A percentile compares a stretch with the other conserved stretches of the same genome.
phyloP scores from a whole-genome alignment of 2,113 vertebrate genomes.

The Pteronura brasiliensis region DNA sequence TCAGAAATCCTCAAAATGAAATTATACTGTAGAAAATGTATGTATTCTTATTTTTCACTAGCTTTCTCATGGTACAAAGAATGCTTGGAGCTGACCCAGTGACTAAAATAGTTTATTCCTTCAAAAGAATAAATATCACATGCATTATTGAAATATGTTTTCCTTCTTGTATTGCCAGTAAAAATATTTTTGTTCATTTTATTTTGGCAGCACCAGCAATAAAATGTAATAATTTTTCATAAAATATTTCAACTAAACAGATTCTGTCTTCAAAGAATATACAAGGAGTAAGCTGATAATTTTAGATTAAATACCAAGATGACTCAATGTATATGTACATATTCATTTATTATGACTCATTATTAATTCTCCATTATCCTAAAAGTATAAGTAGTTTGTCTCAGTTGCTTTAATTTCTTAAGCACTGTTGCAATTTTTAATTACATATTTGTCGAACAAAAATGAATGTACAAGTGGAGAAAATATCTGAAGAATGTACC shows the following conservation, averaged over 20 bases:
- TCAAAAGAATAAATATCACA: neutral
- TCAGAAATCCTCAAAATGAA: neutral
- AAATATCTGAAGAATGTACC: neutral
- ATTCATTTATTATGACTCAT: neutral
- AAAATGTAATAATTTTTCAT: neutral
- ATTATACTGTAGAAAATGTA: neutral
- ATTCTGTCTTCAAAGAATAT: neutral
- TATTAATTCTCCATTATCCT: neutral
- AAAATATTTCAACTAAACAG: constrained; percentile 3
- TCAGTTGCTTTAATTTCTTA: neutral
- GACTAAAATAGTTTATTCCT: neutral
- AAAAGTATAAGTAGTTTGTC: neutral
- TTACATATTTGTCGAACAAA: neutral
- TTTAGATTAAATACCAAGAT: neutral
- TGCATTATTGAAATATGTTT: neutral
- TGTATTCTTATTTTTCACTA: neutral
- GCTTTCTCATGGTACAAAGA: neutral
- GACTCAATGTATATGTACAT: neutral
- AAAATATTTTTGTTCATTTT: constrained; percentile 14
- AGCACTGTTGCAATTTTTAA: neutral
- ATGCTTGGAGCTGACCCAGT: neutral
- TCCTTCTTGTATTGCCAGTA: neutral
- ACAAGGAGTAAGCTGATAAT: neutral
- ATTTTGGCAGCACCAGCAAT: neutral
- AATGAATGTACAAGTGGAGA: neutral